These are phyloP conservation scores for Neodiprion virginianus DNA, from an alignment of 1,140 invertebrate species.

Conservation along the genomic window DNA sequence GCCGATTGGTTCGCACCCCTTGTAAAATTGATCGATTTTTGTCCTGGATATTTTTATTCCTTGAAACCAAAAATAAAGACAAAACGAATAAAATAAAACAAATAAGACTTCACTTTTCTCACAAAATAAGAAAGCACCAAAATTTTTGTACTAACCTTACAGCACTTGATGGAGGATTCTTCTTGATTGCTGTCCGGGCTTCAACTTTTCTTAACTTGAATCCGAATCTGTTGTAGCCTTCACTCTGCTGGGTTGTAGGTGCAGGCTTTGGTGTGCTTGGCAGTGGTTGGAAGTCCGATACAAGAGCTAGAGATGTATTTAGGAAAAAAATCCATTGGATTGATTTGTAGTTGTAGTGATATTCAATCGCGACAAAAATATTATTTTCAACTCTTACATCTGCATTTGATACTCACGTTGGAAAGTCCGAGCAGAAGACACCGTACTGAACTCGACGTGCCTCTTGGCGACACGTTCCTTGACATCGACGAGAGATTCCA, in stretches of 20 bases:
- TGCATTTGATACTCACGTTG: neutral
- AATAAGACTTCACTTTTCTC: constrained; percentile 4
- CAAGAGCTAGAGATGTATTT: neutral
- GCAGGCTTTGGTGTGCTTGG: neutral
- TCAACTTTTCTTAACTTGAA: constrained; percentile 50
- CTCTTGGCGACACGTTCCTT: constrained; percentile 60
- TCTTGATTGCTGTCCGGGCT: constrained; percentile 37
- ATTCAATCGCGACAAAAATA: neutral
- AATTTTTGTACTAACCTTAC: constrained; percentile 24
- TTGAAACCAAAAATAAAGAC: constrained; percentile 11
- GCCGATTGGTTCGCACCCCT: constrained; percentile 69
- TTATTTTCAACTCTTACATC: neutral
- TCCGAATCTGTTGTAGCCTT: constrained; percentile 57
- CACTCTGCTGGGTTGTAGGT: neutral
- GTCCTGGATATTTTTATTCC: constrained; percentile 23
- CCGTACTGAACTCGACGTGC: constrained; percentile 33
- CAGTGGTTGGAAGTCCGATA: neutral
- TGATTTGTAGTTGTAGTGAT: constrained; percentile 24
- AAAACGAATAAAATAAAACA: neutral
- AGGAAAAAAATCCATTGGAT: neutral
- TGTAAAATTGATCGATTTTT: constrained; percentile 59
- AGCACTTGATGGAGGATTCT: constrained; percentile 22
- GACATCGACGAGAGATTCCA: constrained; percentile 70
- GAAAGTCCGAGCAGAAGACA: neutral
- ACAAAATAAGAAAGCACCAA: neutral